Percentiles rank a stretch among this genome's conserved stretches.
These are phyloP conservation scores for Patella pellucida DNA, from an alignment of 2,888 invertebrate genomes.

Conservation along the genomic window DNA sequence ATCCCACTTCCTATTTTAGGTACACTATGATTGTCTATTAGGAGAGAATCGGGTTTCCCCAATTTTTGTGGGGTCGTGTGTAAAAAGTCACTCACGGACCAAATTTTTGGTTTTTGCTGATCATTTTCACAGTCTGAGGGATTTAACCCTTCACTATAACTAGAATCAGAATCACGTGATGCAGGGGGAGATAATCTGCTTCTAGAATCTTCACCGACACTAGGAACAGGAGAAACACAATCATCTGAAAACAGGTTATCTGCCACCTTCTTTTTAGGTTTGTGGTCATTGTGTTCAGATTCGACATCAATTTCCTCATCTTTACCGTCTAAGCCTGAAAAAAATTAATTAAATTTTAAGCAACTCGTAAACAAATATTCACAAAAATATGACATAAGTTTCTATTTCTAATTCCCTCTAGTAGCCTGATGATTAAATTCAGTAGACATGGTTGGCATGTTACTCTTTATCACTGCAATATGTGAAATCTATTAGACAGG, in stretches of 20 bases:
- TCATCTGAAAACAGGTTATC: conserved; percentile 20
- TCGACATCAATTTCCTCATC: conserved; percentile 26
- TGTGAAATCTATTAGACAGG: too few species aligned
- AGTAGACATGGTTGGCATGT: too few species aligned
- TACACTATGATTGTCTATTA: background rate
- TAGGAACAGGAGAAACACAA: conserved; percentile 31
- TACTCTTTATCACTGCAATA: too few species aligned
- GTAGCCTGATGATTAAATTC: too few species aligned
- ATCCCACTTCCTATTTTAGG: conserved; percentile 5
- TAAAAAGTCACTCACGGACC: conserved; percentile 55
- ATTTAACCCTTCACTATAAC: conserved; percentile 24
- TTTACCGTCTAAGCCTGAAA: too few species aligned
- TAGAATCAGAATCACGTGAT: conserved; percentile 35
- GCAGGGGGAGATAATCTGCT: conserved; percentile 32
- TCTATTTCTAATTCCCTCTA: too few species aligned
- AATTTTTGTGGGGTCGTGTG: conserved; percentile 21
- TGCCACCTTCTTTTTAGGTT: conserved; percentile 1
- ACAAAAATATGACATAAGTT: too few species aligned
- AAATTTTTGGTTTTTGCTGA: conserved; percentile 55
- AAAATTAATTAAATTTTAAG: too few species aligned
- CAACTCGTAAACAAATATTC: too few species aligned
- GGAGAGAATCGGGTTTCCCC: conserved; percentile 1
- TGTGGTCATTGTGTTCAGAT: conserved; percentile 16
- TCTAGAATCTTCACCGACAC: conserved; percentile 33
- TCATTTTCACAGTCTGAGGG: conserved; percentile 29